These are phyloP conservation scores for Otocyon megalotis DNA, from an alignment of 2,113 vertebrate genomes.

Conservation along the genomic window DNA sequence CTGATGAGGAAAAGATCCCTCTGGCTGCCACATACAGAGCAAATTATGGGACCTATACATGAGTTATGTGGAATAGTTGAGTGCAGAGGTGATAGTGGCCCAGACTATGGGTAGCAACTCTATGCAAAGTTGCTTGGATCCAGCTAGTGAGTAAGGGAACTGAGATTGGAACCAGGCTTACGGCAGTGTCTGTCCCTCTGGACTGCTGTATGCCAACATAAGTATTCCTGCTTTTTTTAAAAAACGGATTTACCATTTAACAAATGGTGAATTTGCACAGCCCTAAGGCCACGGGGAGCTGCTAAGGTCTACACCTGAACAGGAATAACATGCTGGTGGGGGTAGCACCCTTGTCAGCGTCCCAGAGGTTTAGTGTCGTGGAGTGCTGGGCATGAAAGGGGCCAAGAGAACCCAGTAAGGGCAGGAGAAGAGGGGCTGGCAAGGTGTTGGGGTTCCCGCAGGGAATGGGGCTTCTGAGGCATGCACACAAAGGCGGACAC, in stretches of 20 bases:
- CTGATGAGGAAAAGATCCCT: not conserved
- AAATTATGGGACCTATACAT: not conserved
- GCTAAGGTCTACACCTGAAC: not conserved
- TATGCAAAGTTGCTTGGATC: not conserved
- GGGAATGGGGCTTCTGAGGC: not conserved
- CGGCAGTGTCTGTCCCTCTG: not conserved
- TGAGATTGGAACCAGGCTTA: not conserved
- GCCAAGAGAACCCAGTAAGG: no score
- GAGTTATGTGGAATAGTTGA: not conserved
- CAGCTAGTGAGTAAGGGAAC: not conserved
- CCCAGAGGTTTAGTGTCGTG: not conserved
- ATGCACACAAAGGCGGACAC: no score
- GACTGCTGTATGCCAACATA: no score
- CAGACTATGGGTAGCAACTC: not conserved
- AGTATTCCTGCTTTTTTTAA: not conserved
- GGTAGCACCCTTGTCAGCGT: not conserved
- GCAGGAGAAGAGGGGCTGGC: not conserved
- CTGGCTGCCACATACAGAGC: slow-evolving; percentile 50
- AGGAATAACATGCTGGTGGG: rapidly evolving
- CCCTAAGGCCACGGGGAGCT: not conserved
- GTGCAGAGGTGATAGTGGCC: not conserved
- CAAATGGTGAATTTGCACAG: no score
- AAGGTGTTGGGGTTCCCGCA: not conserved
- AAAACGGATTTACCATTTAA: not conserved
- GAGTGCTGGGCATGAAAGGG: not conserved